Base-by-base conservation (phyloP, 2,888 invertebrate genomes). In the Lacanobia oleracea region DNA sequence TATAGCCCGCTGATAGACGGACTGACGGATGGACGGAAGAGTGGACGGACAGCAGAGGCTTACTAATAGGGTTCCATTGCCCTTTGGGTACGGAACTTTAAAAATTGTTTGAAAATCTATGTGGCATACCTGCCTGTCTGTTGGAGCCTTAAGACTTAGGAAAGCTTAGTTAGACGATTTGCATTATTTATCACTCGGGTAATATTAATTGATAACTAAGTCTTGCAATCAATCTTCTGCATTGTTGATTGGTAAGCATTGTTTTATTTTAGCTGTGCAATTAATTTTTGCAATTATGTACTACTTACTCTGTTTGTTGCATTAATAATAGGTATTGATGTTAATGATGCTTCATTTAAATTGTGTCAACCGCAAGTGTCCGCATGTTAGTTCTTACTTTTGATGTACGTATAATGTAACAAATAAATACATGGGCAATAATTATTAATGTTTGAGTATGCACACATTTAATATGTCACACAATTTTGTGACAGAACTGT, bases 201-300 rank as follows among this genome's bases (percentile, higher is more conserved):
- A 23, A 53, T 48, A 54, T 33, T 72, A 72, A 76, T 70, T 57
- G 43, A 69, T 65, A 51, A 66, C 18, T 45, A 50, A n/a, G 40
- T 68, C 53, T 59, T 62, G 70, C 62, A 64, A 76, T 82, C 65
- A 76, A 77, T 76, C 23, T 68, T 56, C 21, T 72, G 12, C 23
- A 72, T 69, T 78, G 40, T 66, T 65, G 57, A 72, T 53, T 67
- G 48, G 33, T 59, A 65, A 10, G 50, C 67, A 62, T 64, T 65
- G 27, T 61, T 51, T 6, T 69, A 37, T 68, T 65, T 70, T 53
- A 59, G 23, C 53, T 21, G 6, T 33, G 33, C 33, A 33, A 33
- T 33, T 33, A 33, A 1, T 21, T 48, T 45, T 64, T 23, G 12
- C 43, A 60, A 63, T 57, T 69, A 62, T 40, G 33, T n/a, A 33